Percentiles rank a stretch among this genome's conserved stretches.
Conservation (phyloP, 2,797 vertebrate species). For the Hemibagrus guttatus region DNA sequence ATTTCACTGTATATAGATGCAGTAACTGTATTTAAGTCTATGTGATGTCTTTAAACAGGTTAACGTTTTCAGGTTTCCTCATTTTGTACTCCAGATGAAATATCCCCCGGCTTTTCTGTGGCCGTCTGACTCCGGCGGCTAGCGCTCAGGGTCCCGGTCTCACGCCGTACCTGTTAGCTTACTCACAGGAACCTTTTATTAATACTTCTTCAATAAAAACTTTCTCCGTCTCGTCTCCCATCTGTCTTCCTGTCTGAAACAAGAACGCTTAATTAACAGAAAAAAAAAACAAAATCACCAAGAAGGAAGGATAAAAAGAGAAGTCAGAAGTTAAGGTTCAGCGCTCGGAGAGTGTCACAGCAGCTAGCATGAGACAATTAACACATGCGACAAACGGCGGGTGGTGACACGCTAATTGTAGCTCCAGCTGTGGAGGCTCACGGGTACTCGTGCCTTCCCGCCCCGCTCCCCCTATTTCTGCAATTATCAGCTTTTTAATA, state of each 20-base stretch:
- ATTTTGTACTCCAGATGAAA: conserved; percentile 49
- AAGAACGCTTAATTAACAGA: conserved; percentile 47
- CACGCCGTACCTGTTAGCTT: conserved; percentile 21
- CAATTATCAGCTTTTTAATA: conserved; percentile 48
- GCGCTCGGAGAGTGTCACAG: conserved; percentile 32
- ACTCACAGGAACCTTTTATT: conserved; percentile 33
- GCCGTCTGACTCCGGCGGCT: conserved; percentile 30
- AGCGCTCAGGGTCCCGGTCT: conserved; percentile 34
- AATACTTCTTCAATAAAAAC: conserved; percentile 50
- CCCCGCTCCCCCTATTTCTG: not conserved
- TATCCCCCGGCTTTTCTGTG: conserved; percentile 46
- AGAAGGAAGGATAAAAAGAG: not conserved
- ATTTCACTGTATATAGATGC: not conserved
- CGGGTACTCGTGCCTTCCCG: conserved; percentile 10
- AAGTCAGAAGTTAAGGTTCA: conserved; percentile 50
- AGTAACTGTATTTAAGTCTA: not conserved
- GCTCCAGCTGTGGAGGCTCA: conserved; percentile 54
- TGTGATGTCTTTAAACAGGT: too few species aligned
- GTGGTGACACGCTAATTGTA: conserved; percentile 54
- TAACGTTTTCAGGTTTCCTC: not conserved
- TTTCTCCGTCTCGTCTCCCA: not conserved
- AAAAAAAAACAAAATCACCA: conserved; percentile 43
- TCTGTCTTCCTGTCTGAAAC: not conserved
- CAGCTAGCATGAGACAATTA: conserved; percentile 56
- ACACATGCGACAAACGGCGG: conserved; percentile 42